Evolutionary conservation across 1,140 invertebrate species (phyloP), one percentile per base, ranked within the genome.

Genomic region (Polypedilum vanderplanki): DNA sequence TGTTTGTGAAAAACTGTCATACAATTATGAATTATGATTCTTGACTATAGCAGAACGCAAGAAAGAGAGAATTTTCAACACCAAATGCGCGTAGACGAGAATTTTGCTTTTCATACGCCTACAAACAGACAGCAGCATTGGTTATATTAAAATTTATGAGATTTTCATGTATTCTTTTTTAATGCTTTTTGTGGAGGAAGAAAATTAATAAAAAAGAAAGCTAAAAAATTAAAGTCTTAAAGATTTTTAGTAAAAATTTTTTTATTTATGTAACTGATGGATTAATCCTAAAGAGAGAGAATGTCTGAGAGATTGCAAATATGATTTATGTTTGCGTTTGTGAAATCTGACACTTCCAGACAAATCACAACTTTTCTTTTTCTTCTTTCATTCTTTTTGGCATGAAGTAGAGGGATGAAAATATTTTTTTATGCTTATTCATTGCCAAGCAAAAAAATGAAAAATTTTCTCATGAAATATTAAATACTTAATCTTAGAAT

Each of bases 111-210:
- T 33, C 5, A 33, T 33, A 57, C 41, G 41, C 41, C 15, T 10
- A 7, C 41, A 46, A 15, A 3, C 12, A 15, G 46, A 12, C 46
- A 57, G n/a, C 46, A 57, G 46, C 46, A 57, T 57, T 15, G 46
- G 46, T 57, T 57, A 20, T 70, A 70, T 70, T 18, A 70, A 70
- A 70, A 70, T 70, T 70, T 70, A 70, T 70, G 65, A 70, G 46
- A 57, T 57, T 57, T 57, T 57, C n/a, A 57, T 15, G 46, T 12
- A 57, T 57, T 57, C 46, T 57, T 57, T 57, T 4, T 57, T 57
- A 4, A 33, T 57, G 9, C 41, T 3, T 8, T 15, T 8, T 41
- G 40, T 41, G 46, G 46, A 57, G 12, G 46, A 57, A 12, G 41
- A 10, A 1, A n/a, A n/a, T n/a, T n/a, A 10, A 41, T 10, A 10